These are phyloP conservation scores for Catocala nupta DNA, from an alignment of 2,888 invertebrate species.

Conservation along the genomic window DNA sequence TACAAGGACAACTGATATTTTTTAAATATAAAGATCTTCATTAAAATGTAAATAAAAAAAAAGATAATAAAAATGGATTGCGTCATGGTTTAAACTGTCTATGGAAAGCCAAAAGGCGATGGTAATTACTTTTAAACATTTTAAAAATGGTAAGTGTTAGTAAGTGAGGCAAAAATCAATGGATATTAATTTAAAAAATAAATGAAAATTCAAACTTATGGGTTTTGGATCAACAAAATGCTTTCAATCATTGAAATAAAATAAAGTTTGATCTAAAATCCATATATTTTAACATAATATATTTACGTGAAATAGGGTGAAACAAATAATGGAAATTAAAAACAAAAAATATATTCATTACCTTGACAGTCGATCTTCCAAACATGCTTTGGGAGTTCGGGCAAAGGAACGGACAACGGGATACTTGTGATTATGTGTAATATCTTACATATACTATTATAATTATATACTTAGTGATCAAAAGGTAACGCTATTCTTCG, in stretches of 20 bases:
- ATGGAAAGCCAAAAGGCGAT: constrained; percentile 21
- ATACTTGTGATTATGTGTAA: constrained; percentile 51
- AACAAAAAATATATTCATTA: constrained; percentile 67
- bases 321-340: constrained; percentile 65
- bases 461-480: constrained; percentile 52
- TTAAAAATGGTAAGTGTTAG: constrained; percentile 29
- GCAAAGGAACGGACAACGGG: constrained; percentile 62
- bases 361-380: constrained; percentile 80
- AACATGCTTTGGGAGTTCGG: constrained; percentile 78
- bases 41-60: too few relatives aligned
- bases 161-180: constrained; percentile 38
- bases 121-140: constrained; percentile 22
- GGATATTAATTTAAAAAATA: constrained; percentile 16
- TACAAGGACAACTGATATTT: too few relatives aligned
- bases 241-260: too few relatives aligned
- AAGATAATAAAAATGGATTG: background rate
- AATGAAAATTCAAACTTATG: constrained; percentile 13
- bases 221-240: constrained; percentile 8
- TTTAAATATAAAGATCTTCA: too few relatives aligned
- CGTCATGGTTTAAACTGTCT: constrained; percentile 23
- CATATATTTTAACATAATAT: constrained; percentile 26
- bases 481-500: constrained; percentile 61
- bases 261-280: constrained; percentile 5
- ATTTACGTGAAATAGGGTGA: constrained; percentile 43
- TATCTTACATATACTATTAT: constrained; percentile 52